Conservation (phyloP, 2,797 vertebrate genomes). For the Cirrhinus mrigala region DNA sequence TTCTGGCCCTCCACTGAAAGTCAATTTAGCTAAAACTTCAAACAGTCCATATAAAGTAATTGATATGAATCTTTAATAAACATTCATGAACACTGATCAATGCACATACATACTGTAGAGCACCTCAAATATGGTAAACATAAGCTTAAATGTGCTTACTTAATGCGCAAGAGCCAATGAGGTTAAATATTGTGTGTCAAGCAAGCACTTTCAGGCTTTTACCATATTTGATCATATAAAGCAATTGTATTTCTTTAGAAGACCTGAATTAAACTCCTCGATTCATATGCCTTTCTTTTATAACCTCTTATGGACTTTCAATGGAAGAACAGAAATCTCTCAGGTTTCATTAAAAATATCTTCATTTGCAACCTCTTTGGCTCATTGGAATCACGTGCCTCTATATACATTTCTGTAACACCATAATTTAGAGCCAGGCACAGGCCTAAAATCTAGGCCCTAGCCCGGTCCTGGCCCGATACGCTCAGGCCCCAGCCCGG, state of each 20-base stretch:
- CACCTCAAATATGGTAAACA: not conserved
- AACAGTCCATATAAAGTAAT: too few relatives aligned
- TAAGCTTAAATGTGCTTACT: not conserved
- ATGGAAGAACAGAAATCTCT: not conserved
- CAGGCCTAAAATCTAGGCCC: too few relatives aligned
- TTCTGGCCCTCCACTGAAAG: not conserved
- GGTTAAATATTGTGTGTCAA: not conserved
- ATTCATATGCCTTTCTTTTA: not conserved
- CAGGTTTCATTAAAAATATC: not conserved
- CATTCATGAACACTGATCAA: not conserved
- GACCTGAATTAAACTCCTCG: not conserved
- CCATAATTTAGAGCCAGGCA: too few relatives aligned
- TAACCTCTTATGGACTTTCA: too few relatives aligned
- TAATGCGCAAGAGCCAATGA: too few relatives aligned
- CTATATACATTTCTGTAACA: too few relatives aligned
- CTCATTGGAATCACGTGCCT: too few relatives aligned
- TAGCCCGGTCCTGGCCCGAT: too few relatives aligned
- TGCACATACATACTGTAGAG: not conserved
- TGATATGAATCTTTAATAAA: not conserved
- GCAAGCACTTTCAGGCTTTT: not conserved
- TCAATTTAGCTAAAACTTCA: not conserved
- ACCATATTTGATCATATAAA: not conserved
- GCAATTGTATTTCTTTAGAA: not conserved
- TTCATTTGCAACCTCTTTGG: not conserved
- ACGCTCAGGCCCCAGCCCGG: too few relatives aligned